Evolutionary conservation across 2,113 vertebrate species (phyloP), one percentile per base, ranked within the genome.

Genomic region (Cinclus cinclus): DNA sequence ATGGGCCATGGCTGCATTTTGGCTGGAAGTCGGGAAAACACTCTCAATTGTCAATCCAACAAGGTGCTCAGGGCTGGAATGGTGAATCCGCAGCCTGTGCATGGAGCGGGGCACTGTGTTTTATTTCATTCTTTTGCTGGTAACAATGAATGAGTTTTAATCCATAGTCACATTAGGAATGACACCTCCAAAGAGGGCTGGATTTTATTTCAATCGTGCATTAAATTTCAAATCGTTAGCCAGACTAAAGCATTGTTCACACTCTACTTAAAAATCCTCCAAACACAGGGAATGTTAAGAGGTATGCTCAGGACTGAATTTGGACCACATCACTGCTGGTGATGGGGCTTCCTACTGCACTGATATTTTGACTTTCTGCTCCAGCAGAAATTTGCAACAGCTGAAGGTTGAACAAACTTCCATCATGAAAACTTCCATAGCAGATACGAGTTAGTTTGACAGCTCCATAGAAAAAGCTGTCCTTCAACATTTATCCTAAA

Each of bases 11-110:
- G 82, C 21, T 10, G 33, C 31, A 11, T 78, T 88, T 33, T 42
- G 76, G 49, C 42, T 62, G 37, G 46, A 52, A 53, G 22, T 9
- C 0, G 3, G 41, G 47, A 87, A 62, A 56, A 62, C 0, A 4
- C 13, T 60, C 83, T 27, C 50, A 17, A 0, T 13, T 16, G 1
- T 35, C 47, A 17, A 18, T 3, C n/a, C 79, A 37, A 2, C 2
- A 4, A 79, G 53, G 67, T 15, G 53, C 63, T 81, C 28, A 0
- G 8, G 1, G 79, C 70, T 50, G 9, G 6, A 18, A 53, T 0
- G 8, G 42, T 7, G 17, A 27, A 50, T 30, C 33, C 22, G 30
- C 35, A 82, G 65, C 46, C 71, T 44, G 59, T 4, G 0, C 2
- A 11, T 0, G 23, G 13, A 75, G 50, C 35, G 1, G 8, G 65